Base-by-base conservation (phyloP, 1,140 invertebrate genomes). In the Stenopsyche tienmushanensis region DNA sequence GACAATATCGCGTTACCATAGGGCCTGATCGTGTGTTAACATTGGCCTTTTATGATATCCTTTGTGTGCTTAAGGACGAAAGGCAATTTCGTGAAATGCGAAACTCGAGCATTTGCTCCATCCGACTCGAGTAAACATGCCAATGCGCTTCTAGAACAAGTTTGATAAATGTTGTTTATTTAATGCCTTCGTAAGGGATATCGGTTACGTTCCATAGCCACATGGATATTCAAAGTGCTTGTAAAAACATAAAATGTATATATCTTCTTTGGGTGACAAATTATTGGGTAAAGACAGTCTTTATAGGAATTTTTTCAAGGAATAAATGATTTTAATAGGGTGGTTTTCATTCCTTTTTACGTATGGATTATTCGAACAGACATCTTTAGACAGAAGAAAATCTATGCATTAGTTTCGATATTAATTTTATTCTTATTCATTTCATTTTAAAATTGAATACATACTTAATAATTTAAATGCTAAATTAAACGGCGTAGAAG, bases 71-170 rank as follows among this genome's bases (percentile, higher is more conserved):
- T 15, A n/a, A 42, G 23, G 57, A 18, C 45, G 59, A 41, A 62
- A 62, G 59, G 59, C 59, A 62, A 52, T 62, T 52, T 62, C 39
- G 59, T 62, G 59, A 62, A 62, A 62, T 62, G 25, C 44, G 42
- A 62, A 21, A 62, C 59, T 62, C 34, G 25, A 23, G 42, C 13
- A 24, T 45, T 62, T 62, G 58, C 44, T 41, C 18, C 47, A 47
- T 62, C 58, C 58, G 41, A 62, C 18, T 29, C 47, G 45, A 9
- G 59, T 47, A 62, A 62, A 62, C 59, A 62, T 52, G 25, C 45
- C 49, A 52, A 41, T 62, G 59, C 18, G 24, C 21, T 17, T 29
- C 52, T 8, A 18, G 24, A 24, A 29, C n/a, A 17, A 17, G 15
- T 42, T 57, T 57, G 54, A 57, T 57, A 57, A 57, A 57, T 57